These are phyloP conservation scores for Colostygia pectinataria DNA, from an alignment of 2,888 invertebrate genomes.

Conservation along the genomic window DNA sequence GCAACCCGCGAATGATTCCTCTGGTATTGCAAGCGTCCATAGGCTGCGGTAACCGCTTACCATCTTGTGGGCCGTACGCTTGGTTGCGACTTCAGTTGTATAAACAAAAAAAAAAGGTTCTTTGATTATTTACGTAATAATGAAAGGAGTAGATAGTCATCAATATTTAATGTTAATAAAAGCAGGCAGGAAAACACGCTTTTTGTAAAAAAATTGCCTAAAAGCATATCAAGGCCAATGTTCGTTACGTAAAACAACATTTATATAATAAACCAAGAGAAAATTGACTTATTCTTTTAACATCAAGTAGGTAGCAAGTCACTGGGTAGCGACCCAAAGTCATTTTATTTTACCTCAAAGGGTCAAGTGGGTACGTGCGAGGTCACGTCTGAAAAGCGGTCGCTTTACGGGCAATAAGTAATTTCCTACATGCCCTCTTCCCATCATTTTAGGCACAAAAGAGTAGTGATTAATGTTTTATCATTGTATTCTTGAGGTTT, in stretches of 20 bases:
- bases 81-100: too few species aligned
- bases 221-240: background rate
- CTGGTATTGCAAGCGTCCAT: too few species aligned
- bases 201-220: too few species aligned
- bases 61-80: too few species aligned
- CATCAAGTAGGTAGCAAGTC: conserved; percentile 32
- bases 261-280: conserved; percentile 8
- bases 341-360: conserved; percentile 41
- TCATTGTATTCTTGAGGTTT: conserved; percentile 23
- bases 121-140: too few species aligned
- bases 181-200: too few species aligned
- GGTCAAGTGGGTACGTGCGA: conserved; percentile 46
- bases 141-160: too few species aligned
- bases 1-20: too few species aligned
- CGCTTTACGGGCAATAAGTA: conserved; percentile 49
- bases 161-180: too few species aligned
- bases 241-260: conserved; percentile 3
- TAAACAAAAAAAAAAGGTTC: too few species aligned
- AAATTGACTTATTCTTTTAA: conserved; percentile 37
- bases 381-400: conserved; percentile 48
- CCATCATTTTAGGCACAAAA: conserved; percentile 40
- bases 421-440: conserved; percentile 47
- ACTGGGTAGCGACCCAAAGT: conserved; percentile 29
- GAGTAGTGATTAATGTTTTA: conserved; percentile 47
- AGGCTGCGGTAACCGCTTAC: too few species aligned